Percentiles rank a stretch among this genome's conserved stretches.
These are phyloP conservation scores for Aldabrachelys gigantea DNA, from an alignment of 2,113 vertebrate species.

Conservation along the genomic window DNA sequence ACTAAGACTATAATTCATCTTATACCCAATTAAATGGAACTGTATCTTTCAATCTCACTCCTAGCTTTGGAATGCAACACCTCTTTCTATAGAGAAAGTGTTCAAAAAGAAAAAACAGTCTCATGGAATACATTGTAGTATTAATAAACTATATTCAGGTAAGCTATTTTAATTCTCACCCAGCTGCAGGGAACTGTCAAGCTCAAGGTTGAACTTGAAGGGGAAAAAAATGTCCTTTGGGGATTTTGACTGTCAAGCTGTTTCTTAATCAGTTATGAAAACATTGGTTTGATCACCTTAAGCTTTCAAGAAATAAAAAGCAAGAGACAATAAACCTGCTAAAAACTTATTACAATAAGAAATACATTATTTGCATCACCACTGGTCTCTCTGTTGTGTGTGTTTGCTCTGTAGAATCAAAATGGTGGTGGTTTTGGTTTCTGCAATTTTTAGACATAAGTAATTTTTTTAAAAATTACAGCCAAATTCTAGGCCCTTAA, in stretches of 20 bases:
- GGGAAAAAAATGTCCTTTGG: neutral
- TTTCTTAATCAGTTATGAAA: neutral
- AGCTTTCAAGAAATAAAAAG: neutral
- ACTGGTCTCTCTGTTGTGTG: neutral
- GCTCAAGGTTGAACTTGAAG: neutral
- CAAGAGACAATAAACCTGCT: neutral
- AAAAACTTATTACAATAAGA: neutral
- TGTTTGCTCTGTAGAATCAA: neutral
- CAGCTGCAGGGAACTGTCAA: neutral
- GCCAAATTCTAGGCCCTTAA: neutral
- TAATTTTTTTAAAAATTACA: neutral
- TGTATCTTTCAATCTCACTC: neutral
- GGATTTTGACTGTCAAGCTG: neutral
- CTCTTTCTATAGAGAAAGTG: neutral
- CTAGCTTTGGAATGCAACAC: neutral
- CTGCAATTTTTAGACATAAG: neutral
- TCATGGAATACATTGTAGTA: neutral
- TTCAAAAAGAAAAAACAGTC: neutral
- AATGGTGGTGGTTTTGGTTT: neutral
- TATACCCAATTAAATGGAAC: neutral
- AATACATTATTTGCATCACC: neutral
- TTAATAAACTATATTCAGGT: neutral
- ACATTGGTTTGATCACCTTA: neutral
- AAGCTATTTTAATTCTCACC: neutral
- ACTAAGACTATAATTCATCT: neutral